Conservation (phyloP, 2,113 vertebrate genomes). For the pig (Sus scrofa) region T2T-Sscrofa CM000829.6:34700501-34701000, state of each 20-base stretch:
- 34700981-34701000: conserved; percentile 15
- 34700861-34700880: not conserved
- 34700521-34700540: conserved; percentile 96
- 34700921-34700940: not conserved
- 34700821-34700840: not conserved
- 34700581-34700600: conserved; percentile 88
- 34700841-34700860: not conserved
- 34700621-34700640: not conserved
- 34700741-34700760: not conserved
- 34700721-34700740: not conserved
- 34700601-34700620: not conserved
- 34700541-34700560: conserved; percentile 94
- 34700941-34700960: conserved; percentile 48
- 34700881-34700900: not conserved
- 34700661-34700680: not conserved
- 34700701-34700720: not conserved
- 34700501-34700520: conserved; percentile 94
- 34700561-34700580: conserved; percentile 90
- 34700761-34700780: not conserved
- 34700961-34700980: conserved; percentile 20
- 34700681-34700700: not conserved
- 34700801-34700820: conserved; percentile 10
- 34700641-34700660: not conserved
- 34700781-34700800: not conserved
- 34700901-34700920: not conserved